phyloP scores from a whole-genome alignment of 92 coral and sea anemone genomes.

The Palythoa grandiflora region DNA sequence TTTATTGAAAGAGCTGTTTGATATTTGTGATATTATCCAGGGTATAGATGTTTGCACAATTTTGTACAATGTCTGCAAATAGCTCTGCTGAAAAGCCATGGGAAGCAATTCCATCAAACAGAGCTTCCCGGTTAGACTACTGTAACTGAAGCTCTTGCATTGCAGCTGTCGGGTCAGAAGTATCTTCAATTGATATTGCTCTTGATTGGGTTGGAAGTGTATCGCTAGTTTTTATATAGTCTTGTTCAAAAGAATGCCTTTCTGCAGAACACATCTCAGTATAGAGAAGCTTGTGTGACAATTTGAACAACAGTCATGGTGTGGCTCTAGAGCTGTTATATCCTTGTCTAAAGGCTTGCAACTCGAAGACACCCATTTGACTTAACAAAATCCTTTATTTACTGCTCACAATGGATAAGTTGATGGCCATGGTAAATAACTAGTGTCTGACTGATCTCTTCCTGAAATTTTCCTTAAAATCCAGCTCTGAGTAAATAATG shows the following conservation, averaged over 20 bases:
- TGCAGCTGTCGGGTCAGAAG: neutral
- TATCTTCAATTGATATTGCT: conserved; percentile 46
- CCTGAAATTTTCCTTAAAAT: neutral
- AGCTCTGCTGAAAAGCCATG: no score
- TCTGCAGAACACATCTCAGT: conserved; percentile 10
- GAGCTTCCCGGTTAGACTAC: no score
- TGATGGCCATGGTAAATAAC: conserved; percentile 6
- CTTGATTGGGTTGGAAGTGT: conserved; percentile 26
- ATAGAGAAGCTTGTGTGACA: conserved; percentile 34
- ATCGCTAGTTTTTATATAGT: neutral
- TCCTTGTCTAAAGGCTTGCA: conserved; percentile 60
- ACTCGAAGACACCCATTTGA: conserved; percentile 63
- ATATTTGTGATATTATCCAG: no score
- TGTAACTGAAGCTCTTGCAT: no score
- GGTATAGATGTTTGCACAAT: no score
- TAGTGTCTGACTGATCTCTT: conserved; percentile 26
- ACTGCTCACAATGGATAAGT: no score
- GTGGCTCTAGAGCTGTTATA: conserved; percentile 57
- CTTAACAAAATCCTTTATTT: conserved; percentile 63
- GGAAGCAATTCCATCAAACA: no score
- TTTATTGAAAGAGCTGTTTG: no score
- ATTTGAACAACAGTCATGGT: no score
- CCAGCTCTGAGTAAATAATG: no score
- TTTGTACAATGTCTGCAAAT: no score
- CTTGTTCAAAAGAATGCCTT: conserved; percentile 36